Evolutionary conservation across 2,113 vertebrate species (phyloP).

Genomic region (Excalfactoria chinensis): DNA sequence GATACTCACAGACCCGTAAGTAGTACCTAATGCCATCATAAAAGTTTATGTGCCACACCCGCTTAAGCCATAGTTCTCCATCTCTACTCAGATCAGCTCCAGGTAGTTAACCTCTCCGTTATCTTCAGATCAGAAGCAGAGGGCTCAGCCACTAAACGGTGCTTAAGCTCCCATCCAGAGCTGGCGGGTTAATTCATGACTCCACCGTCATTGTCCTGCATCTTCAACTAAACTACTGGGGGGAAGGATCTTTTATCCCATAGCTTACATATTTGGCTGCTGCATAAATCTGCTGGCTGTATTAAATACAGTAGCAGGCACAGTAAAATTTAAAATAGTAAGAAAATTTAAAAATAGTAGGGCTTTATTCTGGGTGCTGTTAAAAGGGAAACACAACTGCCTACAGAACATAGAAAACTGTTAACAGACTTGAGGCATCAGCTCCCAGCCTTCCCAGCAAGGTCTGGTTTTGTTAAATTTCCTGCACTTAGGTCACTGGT

Average conservation of each 20-base stretch:
- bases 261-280: background rate
- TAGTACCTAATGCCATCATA: background rate
- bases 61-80: background rate
- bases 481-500: background rate
- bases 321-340: background rate
- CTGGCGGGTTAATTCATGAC: slow-evolving; percentile 10
- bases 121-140: slow-evolving; percentile 51
- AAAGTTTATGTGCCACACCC: slow-evolving; percentile 50
- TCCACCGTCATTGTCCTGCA: background rate
- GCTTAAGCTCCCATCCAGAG: slow-evolving; percentile 23
- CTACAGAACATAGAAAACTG: background rate
- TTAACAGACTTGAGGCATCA: background rate
- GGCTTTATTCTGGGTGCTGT: background rate
- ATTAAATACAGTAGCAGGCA: background rate
- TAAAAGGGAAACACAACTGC: background rate
- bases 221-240: background rate
- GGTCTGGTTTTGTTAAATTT: background rate
- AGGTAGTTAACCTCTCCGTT: background rate
- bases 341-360: background rate
- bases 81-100: background rate
- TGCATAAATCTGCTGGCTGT: background rate
- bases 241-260: background rate
- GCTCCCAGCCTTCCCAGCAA: background rate
- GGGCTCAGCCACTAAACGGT: background rate
- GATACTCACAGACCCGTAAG: slow-evolving; percentile 22